Base-by-base conservation (phyloP, 2,113 vertebrate genomes). In the Archocentrus centrarchus region DNA sequence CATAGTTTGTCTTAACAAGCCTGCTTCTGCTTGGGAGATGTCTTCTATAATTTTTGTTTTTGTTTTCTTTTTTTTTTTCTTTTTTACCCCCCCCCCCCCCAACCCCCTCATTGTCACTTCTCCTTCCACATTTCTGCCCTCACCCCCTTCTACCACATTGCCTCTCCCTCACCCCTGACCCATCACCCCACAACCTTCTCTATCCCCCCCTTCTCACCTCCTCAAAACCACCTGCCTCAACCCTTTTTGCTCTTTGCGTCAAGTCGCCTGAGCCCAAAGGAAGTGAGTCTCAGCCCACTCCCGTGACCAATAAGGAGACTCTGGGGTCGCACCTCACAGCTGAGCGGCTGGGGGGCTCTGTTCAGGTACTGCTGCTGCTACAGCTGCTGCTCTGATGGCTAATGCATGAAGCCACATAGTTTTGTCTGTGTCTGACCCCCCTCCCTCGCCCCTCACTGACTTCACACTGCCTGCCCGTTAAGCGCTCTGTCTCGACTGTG, bases 331-430 rank as follows among this genome's bases (percentile, higher is more conserved):
- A 96, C 92, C 96, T 97, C 92, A 97, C 97, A 87, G 95, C 96
- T 95, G 96, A 96, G 95, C 96, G 96, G 97, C 96, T 97, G 92
- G 96, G 97, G 96, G 97, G 97, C 95, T 97, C 97, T 89, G 96
- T 97, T 53, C 97, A 97, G 97, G 97, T 97, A 98, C 97, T 93
- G 93, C 94, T 95, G 90, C 93, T 94, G 83, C 87, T 91, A 24
- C 84, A 88, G 86, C 92, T 87, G 84, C 93, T 87, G 91, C 92
- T 92, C 88, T 84, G 55, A 75, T 91, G 83, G 92, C 88, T 90
- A 80, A 75, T 88, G 94, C 94, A 93, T 91, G 92, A 89, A 75
- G 86, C 92, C 85, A 79, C 37, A 4, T 92, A 60, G 82, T 76
- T 82, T 55, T 88, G 68, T 77, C 63, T 68, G 32, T 88, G 80